These are phyloP conservation scores for Phoenicopterus ruber DNA, from an alignment of 2,113 vertebrate species.

Conservation along the genomic window DNA sequence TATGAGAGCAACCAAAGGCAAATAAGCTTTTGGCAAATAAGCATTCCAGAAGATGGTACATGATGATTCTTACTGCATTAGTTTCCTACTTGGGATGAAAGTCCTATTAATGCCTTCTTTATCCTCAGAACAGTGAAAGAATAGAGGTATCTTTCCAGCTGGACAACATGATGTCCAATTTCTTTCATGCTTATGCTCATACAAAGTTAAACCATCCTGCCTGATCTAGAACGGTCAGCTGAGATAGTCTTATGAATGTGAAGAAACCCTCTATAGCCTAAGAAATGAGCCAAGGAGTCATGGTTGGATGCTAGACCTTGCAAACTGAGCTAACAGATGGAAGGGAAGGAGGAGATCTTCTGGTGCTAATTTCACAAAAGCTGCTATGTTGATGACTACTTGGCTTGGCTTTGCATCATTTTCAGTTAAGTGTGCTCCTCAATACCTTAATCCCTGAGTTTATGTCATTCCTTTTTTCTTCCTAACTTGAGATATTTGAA, in stretches of 20 bases:
- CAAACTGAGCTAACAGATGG: neutral
- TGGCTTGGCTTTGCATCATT: neutral
- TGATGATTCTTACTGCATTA: neutral
- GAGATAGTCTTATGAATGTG: neutral
- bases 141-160: neutral
- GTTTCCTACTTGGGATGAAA: neutral
- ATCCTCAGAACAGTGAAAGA: neutral
- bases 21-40: neutral
- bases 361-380: neutral
- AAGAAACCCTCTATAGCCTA: neutral
- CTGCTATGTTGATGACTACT: neutral
- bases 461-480: neutral
- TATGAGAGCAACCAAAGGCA: neutral
- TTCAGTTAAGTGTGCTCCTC: neutral
- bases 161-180: neutral
- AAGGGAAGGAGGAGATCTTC: neutral
- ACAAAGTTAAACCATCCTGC: neutral
- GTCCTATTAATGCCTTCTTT: neutral
- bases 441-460: neutral
- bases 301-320: neutral
- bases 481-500: neutral
- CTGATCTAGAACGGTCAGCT: neutral
- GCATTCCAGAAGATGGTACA: neutral
- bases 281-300: neutral
- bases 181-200: neutral